Percentiles rank a stretch among this genome's conserved stretches.
Evolutionary conservation across 2,113 vertebrate genomes (phyloP).

Genomic region (Scomber japonicus): DNA sequence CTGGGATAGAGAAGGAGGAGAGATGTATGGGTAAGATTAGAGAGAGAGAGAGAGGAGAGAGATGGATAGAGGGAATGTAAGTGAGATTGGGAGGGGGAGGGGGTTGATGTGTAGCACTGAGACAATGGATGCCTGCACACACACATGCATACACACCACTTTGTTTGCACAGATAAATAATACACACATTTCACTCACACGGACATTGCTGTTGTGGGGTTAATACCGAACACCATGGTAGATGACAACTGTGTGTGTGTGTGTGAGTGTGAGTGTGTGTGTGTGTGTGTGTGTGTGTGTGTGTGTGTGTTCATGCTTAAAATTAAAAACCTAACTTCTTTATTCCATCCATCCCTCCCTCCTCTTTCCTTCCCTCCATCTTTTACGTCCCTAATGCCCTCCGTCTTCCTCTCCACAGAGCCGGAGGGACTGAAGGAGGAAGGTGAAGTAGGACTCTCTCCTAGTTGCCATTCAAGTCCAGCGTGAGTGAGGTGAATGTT

Average conservation of each 20-base stretch:
- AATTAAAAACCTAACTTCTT: slow-evolving; percentile 30
- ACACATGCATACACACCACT: not conserved
- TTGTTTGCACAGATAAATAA: slow-evolving; percentile 6
- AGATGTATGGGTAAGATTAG: slow-evolving; percentile 34
- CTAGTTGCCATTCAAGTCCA: not conserved
- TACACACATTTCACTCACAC: slow-evolving; percentile 1
- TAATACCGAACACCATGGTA: slow-evolving; percentile 13
- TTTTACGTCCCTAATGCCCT: slow-evolving; percentile 30
- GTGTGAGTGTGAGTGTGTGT: not conserved
- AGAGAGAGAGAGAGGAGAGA: slow-evolving; percentile 2
- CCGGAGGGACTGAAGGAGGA: not conserved
- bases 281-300: not conserved
- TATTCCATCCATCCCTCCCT: not conserved
- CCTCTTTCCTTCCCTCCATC: not conserved
- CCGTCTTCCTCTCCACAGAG: slow-evolving; percentile 25
- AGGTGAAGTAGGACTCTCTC: not conserved
- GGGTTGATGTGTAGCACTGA: not conserved
- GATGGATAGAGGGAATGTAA: slow-evolving; percentile 8
- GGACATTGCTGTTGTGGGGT: slow-evolving; percentile 1
- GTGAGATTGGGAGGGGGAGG: not conserved
- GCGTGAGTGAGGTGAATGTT: not conserved
- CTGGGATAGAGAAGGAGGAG: not conserved
- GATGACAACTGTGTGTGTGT: not conserved
- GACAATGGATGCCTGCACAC: slow-evolving; percentile 10
- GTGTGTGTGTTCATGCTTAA: slow-evolving; percentile 45